Evolutionary conservation across 2,888 invertebrate genomes (phyloP).

Genomic region (Agrypnus murinus): DNA sequence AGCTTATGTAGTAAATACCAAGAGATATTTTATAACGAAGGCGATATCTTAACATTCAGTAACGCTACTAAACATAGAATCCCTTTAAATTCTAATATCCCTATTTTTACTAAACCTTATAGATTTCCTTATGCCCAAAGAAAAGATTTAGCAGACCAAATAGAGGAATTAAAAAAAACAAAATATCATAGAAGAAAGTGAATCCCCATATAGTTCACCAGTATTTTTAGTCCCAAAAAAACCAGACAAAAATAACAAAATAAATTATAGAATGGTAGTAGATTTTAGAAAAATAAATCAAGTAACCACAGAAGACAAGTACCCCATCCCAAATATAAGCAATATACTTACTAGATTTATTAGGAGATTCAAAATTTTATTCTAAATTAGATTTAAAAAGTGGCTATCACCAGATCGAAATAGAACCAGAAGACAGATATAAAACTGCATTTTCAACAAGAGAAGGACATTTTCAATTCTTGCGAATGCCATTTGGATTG

Average conservation of each 20-base stretch:
- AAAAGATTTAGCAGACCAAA: slow-evolving; percentile 61
- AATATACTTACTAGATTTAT: background rate
- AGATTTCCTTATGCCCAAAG: slow-evolving; percentile 55
- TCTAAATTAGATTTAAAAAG: slow-evolving; percentile 9
- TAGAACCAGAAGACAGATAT: background rate
- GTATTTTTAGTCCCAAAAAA: slow-evolving; percentile 66
- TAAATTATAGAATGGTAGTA: background rate
- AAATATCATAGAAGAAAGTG: slow-evolving; percentile 32
- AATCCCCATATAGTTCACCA: slow-evolving; percentile 64
- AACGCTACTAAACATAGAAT: slow-evolving; percentile 39
- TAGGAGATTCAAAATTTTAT: slow-evolving; percentile 3
- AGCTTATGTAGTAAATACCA: slow-evolving; percentile 20
- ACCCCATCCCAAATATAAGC: slow-evolving; percentile 7
- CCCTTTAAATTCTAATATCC: slow-evolving; percentile 19
- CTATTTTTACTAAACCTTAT: slow-evolving; percentile 43
- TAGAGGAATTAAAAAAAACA: slow-evolving; percentile 60
- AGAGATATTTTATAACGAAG: slow-evolving; percentile 48
- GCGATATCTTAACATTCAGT: slow-evolving; percentile 50
- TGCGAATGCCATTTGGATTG: background rate
- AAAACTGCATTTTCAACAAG: background rate
- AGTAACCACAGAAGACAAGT: background rate
- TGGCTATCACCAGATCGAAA: slow-evolving; percentile 6
- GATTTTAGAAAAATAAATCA: slow-evolving; percentile 12
- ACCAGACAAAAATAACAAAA: slow-evolving; percentile 21
- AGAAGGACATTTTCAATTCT: background rate